Conservation (phyloP, 1,140 invertebrate species). For the Zaprionus vittiger region DNA sequence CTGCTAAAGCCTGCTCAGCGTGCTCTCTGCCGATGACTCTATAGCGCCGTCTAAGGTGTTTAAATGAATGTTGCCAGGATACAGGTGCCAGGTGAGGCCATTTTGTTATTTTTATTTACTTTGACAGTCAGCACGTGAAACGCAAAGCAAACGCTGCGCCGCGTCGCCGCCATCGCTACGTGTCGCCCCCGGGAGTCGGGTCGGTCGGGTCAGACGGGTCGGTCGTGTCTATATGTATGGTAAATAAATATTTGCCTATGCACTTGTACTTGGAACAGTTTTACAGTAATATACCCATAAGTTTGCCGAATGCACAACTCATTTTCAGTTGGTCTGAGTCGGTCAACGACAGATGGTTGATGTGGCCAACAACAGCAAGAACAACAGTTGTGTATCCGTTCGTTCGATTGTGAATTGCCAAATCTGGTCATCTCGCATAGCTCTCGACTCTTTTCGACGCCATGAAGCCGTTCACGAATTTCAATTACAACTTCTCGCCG, state of each 20-base stretch:
- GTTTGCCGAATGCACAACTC: slow-evolving; percentile 32
- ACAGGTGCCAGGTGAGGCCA: slow-evolving; percentile 76
- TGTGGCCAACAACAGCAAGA: neutral
- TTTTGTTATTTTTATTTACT: slow-evolving; percentile 84
- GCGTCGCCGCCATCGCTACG: slow-evolving; percentile 42
- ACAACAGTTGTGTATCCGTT: slow-evolving; percentile 10
- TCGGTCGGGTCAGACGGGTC: slow-evolving; percentile 2
- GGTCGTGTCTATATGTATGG: neutral
- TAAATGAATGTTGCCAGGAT: slow-evolving; percentile 84
- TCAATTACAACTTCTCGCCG: slow-evolving; percentile 77
- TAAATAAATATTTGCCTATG: neutral
- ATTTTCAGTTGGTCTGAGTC: slow-evolving; percentile 9
- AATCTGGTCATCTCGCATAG: neutral
- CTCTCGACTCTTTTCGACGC: slow-evolving; percentile 28
- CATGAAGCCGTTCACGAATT: slow-evolving; percentile 79
- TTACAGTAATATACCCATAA: neutral
- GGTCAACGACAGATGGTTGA: slow-evolving; percentile 31
- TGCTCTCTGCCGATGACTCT: slow-evolving; percentile 35
- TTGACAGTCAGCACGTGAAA: slow-evolving; percentile 82
- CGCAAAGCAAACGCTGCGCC: slow-evolving; percentile 61
- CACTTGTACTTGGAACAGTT: slow-evolving; percentile 13
- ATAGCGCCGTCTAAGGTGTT: slow-evolving; percentile 71
- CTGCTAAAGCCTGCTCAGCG: slow-evolving; percentile 19
- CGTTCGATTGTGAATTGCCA: slow-evolving; percentile 3
- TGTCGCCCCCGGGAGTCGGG: slow-evolving; percentile 23